Evolutionary conservation across 2,797 vertebrate genomes (phyloP), one percentile per base, ranked within the genome.

Genomic region (Dendrocincla fuliginosa): DNA sequence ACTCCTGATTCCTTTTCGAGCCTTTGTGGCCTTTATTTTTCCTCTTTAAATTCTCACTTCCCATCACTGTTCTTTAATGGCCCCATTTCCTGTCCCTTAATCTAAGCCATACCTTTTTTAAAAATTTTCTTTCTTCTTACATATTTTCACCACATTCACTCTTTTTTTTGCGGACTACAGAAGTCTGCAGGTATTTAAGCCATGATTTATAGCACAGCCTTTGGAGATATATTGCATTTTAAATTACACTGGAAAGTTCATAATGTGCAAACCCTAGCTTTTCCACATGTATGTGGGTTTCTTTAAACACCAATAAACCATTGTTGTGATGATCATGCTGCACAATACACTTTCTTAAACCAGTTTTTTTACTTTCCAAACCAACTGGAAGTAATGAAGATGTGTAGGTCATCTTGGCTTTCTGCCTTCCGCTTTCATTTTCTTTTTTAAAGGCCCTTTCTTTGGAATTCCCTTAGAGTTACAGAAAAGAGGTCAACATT

Each of bases 161-260:
- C 18, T 35, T 65, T 39, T 74, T 32, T 50, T 82, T 95, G 80
- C 79, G 71, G 47, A 82, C 63, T 65, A 64, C 78, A 63, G 69
- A 90, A 79, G 65, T 77, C 50, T 89, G 8, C 39, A 87, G 52
- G 44, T 76, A 64, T 83, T 88, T 92, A 81, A 52, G 76, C 59
- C 37, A 9, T 89, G 46, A 90, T 82, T 89, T 77, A 78, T 84
- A 84, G 30, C 13, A 52, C 49, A 64, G 17, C 42, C 35, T 78
- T 71, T 86, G 41, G 76, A 89, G 42, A 32, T 88, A 68, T 18
- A 57, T 2, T 81, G n/a, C 50, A 61, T 90, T 91, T 87, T 79
- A 78, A 92, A 85, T 92, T 87, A 85, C 74, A 80, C 13, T 92
- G 35, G 32, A 87, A 76, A 78, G 35, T 86, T 93, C 79, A 88